Evolutionary conservation across 2,888 invertebrate species (phyloP), one percentile per base, ranked within the genome.

Genomic region (Ennomos erosarius): DNA sequence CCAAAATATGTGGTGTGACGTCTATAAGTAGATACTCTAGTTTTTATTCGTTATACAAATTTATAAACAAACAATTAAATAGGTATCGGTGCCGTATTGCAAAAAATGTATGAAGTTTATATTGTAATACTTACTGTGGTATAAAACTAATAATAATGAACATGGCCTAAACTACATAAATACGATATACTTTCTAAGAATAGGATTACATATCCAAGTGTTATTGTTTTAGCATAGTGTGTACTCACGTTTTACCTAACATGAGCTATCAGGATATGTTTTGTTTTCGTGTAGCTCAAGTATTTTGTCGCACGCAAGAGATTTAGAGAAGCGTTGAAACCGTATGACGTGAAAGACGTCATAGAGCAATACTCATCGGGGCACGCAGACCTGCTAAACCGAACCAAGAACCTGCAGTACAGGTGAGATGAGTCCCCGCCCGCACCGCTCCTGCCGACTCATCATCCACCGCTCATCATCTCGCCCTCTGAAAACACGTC

Each of bases 281-380:
- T 91, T 90, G 84, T 91, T 90, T 88, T 82, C 88, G 90, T 93
- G 87, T 93, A 95, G 95, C 94, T 98, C 89, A 96, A 96, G 93
- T 97, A 97, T 94, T 96, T 97, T 94, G 96, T 97, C 87, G 96
- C 97, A 84, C 94, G 97, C 90, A 95, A 96, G 93, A 97, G 97
- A 93, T 98, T 98, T 94, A 96, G 96, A 92, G 97, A 97, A 93
- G 97, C 97, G 79, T 94, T 97, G 88, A 96, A 97, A 93, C 98
- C 98, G 71, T 98, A 98, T 92, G 98, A 98, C 93, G 97, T 98
- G 83, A 98, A 97, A 94, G 98, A 98, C 93, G 97, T 98, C 87
- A 97, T 98, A 89, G 97, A 98, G 90, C 97, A 98, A 92, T 97
- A 97, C 93, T 97, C 97, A 64, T 96, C 97, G 75, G 95, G 95